Evolutionary conservation across 2,113 vertebrate species (phyloP).

Genomic region (Dunckerocampus dactyliophorus): DNA sequence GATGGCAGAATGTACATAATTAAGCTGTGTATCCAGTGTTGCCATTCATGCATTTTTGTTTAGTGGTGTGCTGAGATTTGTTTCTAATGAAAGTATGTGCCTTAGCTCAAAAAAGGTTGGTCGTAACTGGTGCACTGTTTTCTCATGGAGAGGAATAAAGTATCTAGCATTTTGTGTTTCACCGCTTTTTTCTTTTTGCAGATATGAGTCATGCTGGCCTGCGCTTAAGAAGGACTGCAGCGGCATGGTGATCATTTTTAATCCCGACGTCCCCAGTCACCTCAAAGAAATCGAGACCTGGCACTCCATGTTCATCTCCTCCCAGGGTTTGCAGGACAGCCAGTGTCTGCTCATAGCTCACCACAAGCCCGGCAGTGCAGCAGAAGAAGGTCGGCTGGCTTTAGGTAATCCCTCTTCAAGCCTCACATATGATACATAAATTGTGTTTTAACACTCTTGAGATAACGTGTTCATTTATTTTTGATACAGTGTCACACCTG

Average conservation of each 20-base stretch:
- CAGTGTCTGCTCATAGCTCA: conserved; percentile 94
- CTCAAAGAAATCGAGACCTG: conserved; percentile 87
- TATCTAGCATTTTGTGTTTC: not conserved
- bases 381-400: conserved; percentile 62
- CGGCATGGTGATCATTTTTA: conserved; percentile 90
- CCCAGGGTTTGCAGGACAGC: conserved; percentile 79
- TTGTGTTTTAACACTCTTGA: not conserved
- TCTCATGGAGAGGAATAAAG: too few species aligned
- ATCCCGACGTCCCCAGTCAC: conserved; percentile 85
- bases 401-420: conserved; percentile 74
- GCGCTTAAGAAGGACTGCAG: conserved; percentile 86
- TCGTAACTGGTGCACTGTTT: not conserved
- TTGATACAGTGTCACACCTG: conserved; percentile 76
- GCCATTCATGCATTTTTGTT: too few species aligned
- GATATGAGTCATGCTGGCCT: conserved; percentile 97
- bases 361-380: conserved; percentile 83
- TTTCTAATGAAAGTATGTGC: too few species aligned
- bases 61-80: too few species aligned
- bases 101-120: too few species aligned
- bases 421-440: not conserved
- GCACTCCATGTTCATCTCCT: conserved; percentile 85
- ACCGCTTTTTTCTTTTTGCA: conserved; percentile 34
- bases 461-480: conserved; percentile 27
- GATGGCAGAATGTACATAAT: too few species aligned
- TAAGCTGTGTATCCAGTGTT: too few species aligned